These are phyloP conservation scores for Falco novaeseelandiae DNA, from an alignment of 2,797 vertebrate genomes.

Conservation along the genomic window DNA sequence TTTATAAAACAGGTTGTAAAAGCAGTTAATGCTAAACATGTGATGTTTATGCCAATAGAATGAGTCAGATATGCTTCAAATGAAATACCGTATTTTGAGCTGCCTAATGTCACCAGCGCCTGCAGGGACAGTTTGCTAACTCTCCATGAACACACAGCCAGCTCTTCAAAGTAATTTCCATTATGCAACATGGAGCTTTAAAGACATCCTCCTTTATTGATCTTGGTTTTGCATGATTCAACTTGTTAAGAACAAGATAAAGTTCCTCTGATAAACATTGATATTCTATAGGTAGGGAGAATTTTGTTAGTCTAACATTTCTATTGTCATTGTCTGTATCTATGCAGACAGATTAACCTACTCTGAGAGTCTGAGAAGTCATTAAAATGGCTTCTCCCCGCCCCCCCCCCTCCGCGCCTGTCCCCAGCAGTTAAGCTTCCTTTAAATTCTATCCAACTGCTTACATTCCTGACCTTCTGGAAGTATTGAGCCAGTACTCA, in stretches of 20 bases:
- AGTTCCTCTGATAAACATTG: conserved; percentile 47
- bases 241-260: conserved; percentile 46
- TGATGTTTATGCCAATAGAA: conserved; percentile 57
- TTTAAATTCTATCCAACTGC: conserved; percentile 21
- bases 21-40: conserved; percentile 46
- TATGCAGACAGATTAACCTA: conserved; percentile 24
- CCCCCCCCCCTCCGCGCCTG: too few relatives aligned
- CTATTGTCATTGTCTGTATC: conserved; percentile 17
- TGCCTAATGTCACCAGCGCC: conserved; percentile 40
- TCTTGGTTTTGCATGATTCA: conserved; percentile 23
- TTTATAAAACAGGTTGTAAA: conserved; percentile 45
- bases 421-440: background rate
- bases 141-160: background rate
- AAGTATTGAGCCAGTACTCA: background rate
- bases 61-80: conserved; percentile 61
- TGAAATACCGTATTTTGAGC: conserved; percentile 52
- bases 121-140: conserved; percentile 39
- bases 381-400: background rate
- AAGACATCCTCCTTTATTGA: conserved; percentile 38
- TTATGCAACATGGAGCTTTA: conserved; percentile 15
- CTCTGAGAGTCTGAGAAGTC: background rate
- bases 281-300: background rate
- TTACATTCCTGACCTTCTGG: background rate
- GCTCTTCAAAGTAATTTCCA: conserved; percentile 38
- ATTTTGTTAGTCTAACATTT: conserved; percentile 7